phyloP scores from a whole-genome alignment of 2,113 vertebrate genomes.

The Peromyscus leucopus region DNA sequence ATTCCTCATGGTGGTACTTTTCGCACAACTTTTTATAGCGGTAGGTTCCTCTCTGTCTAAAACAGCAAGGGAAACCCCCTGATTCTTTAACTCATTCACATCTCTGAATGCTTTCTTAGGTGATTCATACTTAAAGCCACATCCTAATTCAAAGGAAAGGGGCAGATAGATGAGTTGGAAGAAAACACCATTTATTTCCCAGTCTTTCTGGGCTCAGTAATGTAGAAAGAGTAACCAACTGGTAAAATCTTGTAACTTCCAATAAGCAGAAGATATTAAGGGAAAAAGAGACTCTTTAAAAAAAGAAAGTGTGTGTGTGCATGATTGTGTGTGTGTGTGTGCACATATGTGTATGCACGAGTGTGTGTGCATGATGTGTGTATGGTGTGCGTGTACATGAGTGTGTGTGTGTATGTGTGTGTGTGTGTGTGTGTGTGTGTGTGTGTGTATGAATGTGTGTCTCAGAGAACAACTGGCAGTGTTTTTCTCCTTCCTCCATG shows the following conservation, averaged over 20 bases:
- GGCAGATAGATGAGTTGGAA: background rate
- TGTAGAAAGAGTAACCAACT: background rate
- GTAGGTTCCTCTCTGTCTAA: conserved; percentile 63
- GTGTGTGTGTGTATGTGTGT: background rate
- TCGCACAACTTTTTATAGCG: conserved; percentile 62
- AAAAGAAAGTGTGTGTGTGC: background rate
- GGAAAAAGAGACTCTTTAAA: background rate
- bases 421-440: background rate
- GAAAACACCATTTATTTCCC: conserved; percentile 24
- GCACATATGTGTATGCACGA: background rate
- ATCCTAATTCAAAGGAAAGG: background rate
- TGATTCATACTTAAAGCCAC: conserved; percentile 53
- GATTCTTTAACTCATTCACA: conserved; percentile 67
- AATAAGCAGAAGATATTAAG: background rate
- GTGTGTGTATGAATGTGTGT: background rate
- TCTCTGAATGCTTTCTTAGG: conserved; percentile 51
- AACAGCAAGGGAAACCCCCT: conserved; percentile 62
- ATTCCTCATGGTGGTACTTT: conserved; percentile 64
- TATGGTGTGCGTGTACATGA: too few species aligned
- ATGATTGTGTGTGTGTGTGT: background rate
- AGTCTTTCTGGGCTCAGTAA: background rate
- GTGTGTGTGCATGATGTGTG: too few species aligned
- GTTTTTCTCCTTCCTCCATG: background rate
- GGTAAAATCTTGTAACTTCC: conserved; percentile 15
- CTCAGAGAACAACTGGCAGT: background rate